Conservation (phyloP, 1,140 invertebrate species). For the Tyrophagus putrescentiae region DNA sequence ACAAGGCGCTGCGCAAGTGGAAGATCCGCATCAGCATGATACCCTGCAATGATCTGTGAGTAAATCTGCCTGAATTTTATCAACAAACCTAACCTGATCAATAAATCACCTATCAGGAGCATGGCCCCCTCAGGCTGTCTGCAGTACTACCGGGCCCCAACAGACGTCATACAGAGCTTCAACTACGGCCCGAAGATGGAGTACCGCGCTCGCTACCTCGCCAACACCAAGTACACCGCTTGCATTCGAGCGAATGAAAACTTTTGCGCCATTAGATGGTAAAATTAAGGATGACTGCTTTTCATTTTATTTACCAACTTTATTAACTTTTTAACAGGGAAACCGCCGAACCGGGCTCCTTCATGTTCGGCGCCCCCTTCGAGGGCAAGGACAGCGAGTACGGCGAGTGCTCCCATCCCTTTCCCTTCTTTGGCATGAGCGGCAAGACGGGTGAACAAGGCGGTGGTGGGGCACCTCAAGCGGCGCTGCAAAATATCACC, state of each 20-base stretch:
- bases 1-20: slow-evolving; percentile 49
- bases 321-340: too few species aligned
- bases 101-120: too few species aligned
- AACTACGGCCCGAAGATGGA: slow-evolving; percentile 38
- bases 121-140: slow-evolving; percentile 48
- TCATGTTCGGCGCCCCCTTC: slow-evolving; percentile 26
- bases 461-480: too few species aligned
- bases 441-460: slow-evolving; percentile 8
- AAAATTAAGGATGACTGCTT: too few species aligned
- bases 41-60: slow-evolving; percentile 49
- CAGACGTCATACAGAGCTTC: slow-evolving; percentile 50
- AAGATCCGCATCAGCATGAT: slow-evolving; percentile 57
- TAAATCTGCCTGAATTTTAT: too few species aligned
- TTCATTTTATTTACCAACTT: too few species aligned
- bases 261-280: slow-evolving; percentile 57
- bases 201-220: slow-evolving; percentile 50
- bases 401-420: slow-evolving; percentile 15
- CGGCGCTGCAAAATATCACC: too few species aligned
- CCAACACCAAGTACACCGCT: slow-evolving; percentile 72
- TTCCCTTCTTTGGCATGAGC: slow-evolving; percentile 16
- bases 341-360: slow-evolving; percentile 25
- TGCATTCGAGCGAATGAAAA: slow-evolving; percentile 67
- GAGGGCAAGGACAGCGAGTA: slow-evolving; percentile 22
- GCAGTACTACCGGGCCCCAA: slow-evolving; percentile 46
- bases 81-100: too few species aligned